phyloP scores from a whole-genome alignment of 1,140 invertebrate genomes.

The Latrodectus geometricus region DNA sequence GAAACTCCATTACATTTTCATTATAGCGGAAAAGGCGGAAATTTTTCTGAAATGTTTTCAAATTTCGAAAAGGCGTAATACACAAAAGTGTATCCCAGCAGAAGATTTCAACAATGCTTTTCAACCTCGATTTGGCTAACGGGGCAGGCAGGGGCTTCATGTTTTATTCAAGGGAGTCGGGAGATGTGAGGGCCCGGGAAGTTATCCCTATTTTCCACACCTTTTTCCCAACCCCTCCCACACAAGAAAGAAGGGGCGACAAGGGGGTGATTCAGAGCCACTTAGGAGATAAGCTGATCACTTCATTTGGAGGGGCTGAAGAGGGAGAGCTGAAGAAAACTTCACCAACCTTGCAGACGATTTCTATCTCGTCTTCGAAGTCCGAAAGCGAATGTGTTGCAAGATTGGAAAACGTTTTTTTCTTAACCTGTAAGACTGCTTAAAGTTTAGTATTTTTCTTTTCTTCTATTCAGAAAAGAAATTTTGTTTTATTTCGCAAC shows the following conservation, averaged over 20 bases:
- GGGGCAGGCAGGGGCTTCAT: background rate
- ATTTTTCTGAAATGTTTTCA: background rate
- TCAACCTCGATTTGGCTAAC: constrained; percentile 12
- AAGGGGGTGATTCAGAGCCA: constrained; percentile 33
- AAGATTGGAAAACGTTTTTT: background rate
- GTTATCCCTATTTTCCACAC: constrained; percentile 25
- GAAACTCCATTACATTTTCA: too few relatives aligned
- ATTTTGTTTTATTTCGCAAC: background rate
- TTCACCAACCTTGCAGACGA: background rate
- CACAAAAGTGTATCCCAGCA: background rate
- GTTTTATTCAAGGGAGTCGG: constrained; percentile 19
- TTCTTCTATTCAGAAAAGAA: background rate
- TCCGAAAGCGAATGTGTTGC: background rate
- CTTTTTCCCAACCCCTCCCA: background rate
- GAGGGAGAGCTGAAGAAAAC: background rate
- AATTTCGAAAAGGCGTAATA: background rate
- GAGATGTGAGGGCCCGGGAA: background rate
- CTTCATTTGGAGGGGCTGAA: constrained; percentile 13
- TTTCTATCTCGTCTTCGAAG: background rate
- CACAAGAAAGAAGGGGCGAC: constrained; percentile 2
- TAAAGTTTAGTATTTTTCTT: background rate
- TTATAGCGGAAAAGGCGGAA: background rate
- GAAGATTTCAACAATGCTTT: background rate
- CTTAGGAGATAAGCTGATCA: constrained; percentile 35
- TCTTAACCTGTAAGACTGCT: background rate